Conservation (phyloP, 2,888 invertebrate genomes). For the Napeogenes inachia region DNA sequence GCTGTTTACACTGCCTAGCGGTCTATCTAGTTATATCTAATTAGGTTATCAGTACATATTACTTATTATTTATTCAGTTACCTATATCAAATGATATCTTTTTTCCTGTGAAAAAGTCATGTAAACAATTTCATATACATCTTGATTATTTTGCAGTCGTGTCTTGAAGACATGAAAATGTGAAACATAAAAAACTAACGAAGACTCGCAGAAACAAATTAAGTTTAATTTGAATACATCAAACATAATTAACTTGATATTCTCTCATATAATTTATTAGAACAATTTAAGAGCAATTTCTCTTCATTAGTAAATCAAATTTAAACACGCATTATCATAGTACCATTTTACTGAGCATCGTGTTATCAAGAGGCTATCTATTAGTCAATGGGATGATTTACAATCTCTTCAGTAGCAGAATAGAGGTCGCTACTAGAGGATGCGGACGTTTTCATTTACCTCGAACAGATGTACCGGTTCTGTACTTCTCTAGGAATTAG, state of each 20-base stretch:
- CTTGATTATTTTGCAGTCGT: no score
- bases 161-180: no score
- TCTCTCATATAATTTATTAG: no score
- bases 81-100: neutral
- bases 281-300: neutral
- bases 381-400: constrained; percentile 46
- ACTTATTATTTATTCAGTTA: neutral
- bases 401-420: constrained; percentile 40
- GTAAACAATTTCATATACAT: no score
- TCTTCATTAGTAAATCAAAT: neutral
- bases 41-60: constrained; percentile 42
- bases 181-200: no score
- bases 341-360: neutral
- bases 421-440: constrained; percentile 57
- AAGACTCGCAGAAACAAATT: no score
- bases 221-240: no score
- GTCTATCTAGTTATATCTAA: constrained; percentile 55
- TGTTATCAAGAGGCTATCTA: constrained; percentile 1
- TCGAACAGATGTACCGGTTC: constrained; percentile 15
- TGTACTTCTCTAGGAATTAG: constrained; percentile 10
- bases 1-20: constrained; percentile 56
- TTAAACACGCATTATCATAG: neutral
- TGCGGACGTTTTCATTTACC: constrained; percentile 61
- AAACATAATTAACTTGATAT: no score
- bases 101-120: no score